Base-by-base conservation (phyloP, 1,140 invertebrate genomes). In the Sogatella furcifera region DNA sequence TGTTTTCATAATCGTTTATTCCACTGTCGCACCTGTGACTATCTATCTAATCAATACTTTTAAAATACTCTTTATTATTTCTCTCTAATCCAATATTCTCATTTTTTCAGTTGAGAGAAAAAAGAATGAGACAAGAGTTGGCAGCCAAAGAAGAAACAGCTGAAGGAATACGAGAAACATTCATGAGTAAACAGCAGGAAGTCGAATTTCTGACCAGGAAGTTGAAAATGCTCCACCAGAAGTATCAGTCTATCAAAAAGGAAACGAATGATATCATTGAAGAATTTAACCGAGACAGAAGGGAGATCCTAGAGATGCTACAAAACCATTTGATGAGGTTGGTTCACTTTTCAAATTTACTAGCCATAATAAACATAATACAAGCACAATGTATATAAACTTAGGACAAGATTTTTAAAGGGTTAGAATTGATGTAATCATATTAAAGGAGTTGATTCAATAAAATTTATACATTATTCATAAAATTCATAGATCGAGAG, bases 151-250 rank as follows among this genome's bases (percentile, higher is more conserved):
- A 98, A 70, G 89, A 96, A 69, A 90, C 85, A 6, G 90, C 91
- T 2, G 77, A 85, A 57, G 90, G 90, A 71, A 83, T 95, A 34
- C 82, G 85, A 43, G 87, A 90, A 71, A 92, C 89, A 0, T 95
- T 90, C 69, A 80, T 86, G 11, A 91, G 84, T 57, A 74, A 96
- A 19, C 90, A 95, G 71, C 90, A 95, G 72, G 92, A 95, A 74
- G 90, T 95, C 2, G 93, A 96, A 72, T 80, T 88, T 21, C 96
- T 95, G 73, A 90, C 89, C n/a, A 88, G 87, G 67, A 91, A 94
- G 77, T 75, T 89, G 24, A 89, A 88, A 66, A 87, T 89, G 71
- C 69, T 89, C 57, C 81, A 84, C 68, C 73, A 77, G 22, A 84
- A 85, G 67, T 71, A 84, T 38, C 78, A 86, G 71, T 72, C 73